Base-by-base conservation (phyloP, 2,113 vertebrate species). In the Pungitius pungitius region DNA sequence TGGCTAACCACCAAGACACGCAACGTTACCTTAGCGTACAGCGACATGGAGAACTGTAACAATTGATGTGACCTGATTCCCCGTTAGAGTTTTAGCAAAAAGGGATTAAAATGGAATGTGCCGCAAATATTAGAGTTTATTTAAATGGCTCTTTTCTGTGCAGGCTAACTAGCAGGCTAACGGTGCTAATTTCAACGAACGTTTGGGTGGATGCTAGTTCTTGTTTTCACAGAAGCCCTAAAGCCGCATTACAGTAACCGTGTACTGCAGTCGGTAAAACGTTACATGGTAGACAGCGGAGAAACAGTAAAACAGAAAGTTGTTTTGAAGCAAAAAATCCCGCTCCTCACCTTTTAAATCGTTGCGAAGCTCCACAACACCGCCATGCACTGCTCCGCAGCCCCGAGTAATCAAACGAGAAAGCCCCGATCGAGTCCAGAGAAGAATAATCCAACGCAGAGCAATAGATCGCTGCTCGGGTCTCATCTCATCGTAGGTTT, bases 281-380 rank as follows among this genome's bases (percentile, higher is more conserved):
- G 7, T 15, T 4, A 18, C 11, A 27, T 0, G 4, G 8, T n/a
- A 18, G 17, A 6, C 2, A 1, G 1, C 18, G 37, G 0, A 13
- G 9, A 3, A 22, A 49, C 63, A n/a, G 7, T 35, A 20, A 24
- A 2, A 42, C 17, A 8, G 33, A 0, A 40, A 8, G 9, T 13
- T 57, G 43, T 15, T 55, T 55, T 33, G 12, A 30, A 63, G 56
- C 10, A 5, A 64, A 75, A n/a, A 81, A 78, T 67, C 69, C 81
- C 70, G 78, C 87, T 92, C 61, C 78, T 82, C 54, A 66, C 73
- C 86, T 85, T 85, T 86, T 59, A 68, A 86, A 81, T 40, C 22
- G 59, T 2, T 24, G 42, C 12, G 57, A n/a, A 67, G 72, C 69
- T 72, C 56, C 83, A 83, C 60, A 69, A 73, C 57, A 43, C 57